Conservation (phyloP, 2,797 vertebrate species). For the Synanceia verrucosa region DNA sequence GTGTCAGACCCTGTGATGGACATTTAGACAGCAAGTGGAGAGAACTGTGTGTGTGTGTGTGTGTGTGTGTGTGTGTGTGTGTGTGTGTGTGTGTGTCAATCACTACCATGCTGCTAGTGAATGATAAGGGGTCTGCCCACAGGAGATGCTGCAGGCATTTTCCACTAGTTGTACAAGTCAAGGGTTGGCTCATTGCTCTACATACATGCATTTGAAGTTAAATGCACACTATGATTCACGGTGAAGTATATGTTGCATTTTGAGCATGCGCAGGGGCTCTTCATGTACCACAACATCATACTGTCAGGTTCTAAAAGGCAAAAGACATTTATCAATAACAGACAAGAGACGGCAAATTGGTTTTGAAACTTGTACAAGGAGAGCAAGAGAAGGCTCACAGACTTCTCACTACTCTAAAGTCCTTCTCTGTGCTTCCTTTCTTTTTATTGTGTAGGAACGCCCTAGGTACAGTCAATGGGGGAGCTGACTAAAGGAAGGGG, state of each 20-base stretch:
- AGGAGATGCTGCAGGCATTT: constrained; percentile 35
- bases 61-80: constrained; percentile 12
- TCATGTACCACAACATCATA: background rate
- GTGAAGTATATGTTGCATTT: background rate
- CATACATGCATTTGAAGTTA: background rate
- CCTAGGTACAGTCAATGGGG: no score
- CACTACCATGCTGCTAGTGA: constrained; percentile 54
- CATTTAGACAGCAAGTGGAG: constrained; percentile 47
- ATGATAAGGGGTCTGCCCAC: constrained; percentile 64
- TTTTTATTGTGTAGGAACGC: no score
- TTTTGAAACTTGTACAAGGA: no score
- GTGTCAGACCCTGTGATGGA: constrained; percentile 63
- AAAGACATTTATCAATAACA: no score
- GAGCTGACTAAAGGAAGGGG: no score
- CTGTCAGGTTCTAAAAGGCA: no score
- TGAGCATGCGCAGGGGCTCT: background rate
- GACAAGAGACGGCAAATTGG: no score
- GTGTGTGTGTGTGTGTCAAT: constrained; percentile 21
- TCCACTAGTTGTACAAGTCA: constrained; percentile 9
- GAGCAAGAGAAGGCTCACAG: no score
- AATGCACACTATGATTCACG: background rate
- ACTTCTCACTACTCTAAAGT: no score
- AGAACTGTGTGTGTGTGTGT: constrained; percentile 11
- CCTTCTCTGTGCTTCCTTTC: no score
- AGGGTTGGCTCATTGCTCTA: background rate